Percentiles rank a stretch among this genome's conserved stretches.
phyloP scores from a whole-genome alignment of 2,797 vertebrate genomes.

The Valencia hispanica region DNA sequence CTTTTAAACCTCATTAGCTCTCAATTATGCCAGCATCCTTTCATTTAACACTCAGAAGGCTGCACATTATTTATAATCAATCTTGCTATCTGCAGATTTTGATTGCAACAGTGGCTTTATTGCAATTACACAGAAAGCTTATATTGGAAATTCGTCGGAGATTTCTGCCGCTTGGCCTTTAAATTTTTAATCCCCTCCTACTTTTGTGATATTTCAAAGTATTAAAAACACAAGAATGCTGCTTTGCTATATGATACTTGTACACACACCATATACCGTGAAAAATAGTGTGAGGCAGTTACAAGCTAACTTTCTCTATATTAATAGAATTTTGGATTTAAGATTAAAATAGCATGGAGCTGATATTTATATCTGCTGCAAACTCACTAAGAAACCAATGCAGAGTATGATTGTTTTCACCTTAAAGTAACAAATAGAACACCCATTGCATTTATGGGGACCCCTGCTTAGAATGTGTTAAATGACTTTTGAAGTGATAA shows the following conservation, averaged over 20 bases:
- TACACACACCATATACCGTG: neutral
- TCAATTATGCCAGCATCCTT: conserved; percentile 15
- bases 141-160: neutral
- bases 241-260: neutral
- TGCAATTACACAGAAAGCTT: neutral
- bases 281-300: neutral
- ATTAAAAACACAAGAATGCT: neutral
- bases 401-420: neutral
- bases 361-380: neutral
- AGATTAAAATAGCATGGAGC: neutral
- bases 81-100: conserved; percentile 9
- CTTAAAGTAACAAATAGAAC: neutral
- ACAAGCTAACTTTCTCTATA: neutral
- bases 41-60: conserved; percentile 13
- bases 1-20: conserved; percentile 22
- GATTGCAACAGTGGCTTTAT: neutral
- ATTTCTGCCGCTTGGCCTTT: neutral
- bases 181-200: neutral
- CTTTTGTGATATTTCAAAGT: neutral
- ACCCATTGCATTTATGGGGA: neutral
- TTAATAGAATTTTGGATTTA: neutral
- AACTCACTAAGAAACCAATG: neutral
- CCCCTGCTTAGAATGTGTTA: too few species aligned
- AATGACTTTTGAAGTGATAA: too few species aligned
- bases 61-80: neutral